A percentile compares a stretch with the other conserved stretches of the same genome.
These are phyloP conservation scores for Nasua narica DNA, from an alignment of 2,797 vertebrate genomes.

Conservation along the genomic window DNA sequence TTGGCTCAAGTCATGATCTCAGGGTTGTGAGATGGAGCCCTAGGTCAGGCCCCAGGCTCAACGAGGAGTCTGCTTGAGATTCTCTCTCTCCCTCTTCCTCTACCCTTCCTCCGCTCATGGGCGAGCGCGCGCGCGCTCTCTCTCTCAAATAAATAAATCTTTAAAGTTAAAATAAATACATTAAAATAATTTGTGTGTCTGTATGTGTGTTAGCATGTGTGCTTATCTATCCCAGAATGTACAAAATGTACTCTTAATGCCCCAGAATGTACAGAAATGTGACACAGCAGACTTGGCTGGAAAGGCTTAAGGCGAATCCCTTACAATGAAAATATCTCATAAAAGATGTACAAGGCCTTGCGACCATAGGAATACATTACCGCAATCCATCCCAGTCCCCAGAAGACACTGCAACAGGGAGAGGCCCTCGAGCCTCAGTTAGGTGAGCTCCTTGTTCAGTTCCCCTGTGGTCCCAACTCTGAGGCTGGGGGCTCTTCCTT, in stretches of 20 bases:
- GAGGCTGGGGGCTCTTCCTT: neutral
- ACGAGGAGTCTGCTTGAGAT: neutral
- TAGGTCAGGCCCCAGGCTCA: neutral
- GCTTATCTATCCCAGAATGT: neutral
- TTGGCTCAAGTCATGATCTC: neutral
- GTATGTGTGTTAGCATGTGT: neutral
- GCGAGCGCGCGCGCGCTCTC: neutral
- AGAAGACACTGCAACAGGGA: neutral
- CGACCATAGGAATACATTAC: neutral
- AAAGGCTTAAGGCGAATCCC: neutral
- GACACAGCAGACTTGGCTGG: neutral
- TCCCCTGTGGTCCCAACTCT: too few relatives aligned
- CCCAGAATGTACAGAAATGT: neutral
- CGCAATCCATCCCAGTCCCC: neutral
- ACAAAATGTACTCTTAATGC: neutral
- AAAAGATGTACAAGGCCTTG: neutral
- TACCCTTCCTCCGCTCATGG: neutral
- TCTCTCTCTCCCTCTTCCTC: neutral
- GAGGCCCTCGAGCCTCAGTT: fast-evolving
- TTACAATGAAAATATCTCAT: neutral
- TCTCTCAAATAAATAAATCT: neutral
- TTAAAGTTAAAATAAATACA: neutral
- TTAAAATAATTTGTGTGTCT: neutral
- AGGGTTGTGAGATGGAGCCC: neutral
- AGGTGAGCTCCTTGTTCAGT: neutral